Conservation (phyloP, 2,888 invertebrate genomes). For the Alcis repandata region DNA sequence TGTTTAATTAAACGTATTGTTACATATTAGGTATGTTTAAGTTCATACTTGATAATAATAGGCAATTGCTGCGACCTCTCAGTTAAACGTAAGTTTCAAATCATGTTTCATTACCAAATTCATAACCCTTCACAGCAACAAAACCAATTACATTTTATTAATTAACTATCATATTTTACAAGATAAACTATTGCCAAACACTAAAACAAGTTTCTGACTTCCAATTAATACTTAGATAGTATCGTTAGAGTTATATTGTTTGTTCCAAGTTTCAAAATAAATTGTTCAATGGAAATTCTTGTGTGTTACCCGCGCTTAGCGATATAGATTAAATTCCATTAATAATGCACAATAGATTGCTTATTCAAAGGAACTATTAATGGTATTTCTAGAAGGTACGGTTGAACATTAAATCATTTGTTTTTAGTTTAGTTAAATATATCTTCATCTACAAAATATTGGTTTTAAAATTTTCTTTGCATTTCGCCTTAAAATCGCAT, state of each 20-base stretch:
- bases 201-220: conserved; percentile 45
- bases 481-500: no score
- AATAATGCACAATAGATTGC: conserved; percentile 24
- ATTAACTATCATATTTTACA: conserved; percentile 40
- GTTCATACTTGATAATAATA: not conserved
- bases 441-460: no score
- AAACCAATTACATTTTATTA: conserved; percentile 34
- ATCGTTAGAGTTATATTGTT: conserved; percentile 44
- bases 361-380: conserved; percentile 3
- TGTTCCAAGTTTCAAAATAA: conserved; percentile 47
- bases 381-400: not conserved
- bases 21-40: no score
- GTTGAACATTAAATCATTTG: not conserved
- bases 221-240: conserved; percentile 51
- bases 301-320: conserved; percentile 17
- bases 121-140: conserved; percentile 17
- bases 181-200: conserved; percentile 38
- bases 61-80: not conserved
- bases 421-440: no score
- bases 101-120: conserved; percentile 11
- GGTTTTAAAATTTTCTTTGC: no score
- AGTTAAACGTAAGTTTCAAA: not conserved
- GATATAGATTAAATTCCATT: conserved; percentile 30
- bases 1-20: no score
- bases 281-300: conserved; percentile 41